Percentiles rank a stretch among this genome's conserved stretches.
phyloP scores from a whole-genome alignment of 1,140 invertebrate genomes.

The Centruroides sculpturatus region DNA sequence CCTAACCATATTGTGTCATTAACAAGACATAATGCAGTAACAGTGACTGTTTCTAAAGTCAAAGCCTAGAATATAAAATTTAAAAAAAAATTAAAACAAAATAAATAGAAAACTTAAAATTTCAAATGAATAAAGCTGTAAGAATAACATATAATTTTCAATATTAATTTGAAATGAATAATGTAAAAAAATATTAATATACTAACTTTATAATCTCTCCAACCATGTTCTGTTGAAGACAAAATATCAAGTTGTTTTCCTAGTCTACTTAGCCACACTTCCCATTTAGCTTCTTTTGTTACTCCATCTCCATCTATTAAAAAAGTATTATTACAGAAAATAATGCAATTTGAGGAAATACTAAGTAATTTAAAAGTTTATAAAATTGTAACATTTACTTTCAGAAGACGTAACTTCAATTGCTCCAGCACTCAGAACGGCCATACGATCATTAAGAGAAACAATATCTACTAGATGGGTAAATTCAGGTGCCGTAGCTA shows the following conservation, averaged over 20 bases:
- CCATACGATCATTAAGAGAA: constrained; percentile 27
- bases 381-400: too few relatives aligned
- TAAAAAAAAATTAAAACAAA: too few relatives aligned
- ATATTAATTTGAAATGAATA: not conserved
- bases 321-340: too few relatives aligned
- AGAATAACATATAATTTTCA: not conserved
- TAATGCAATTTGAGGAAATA: not conserved
- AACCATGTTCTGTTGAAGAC: constrained; percentile 34
- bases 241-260: constrained; percentile 52
- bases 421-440: constrained; percentile 17
- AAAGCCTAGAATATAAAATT: constrained; percentile 13
- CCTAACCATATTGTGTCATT: constrained; percentile 67
- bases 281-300: constrained; percentile 16
- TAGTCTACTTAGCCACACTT: constrained; percentile 54
- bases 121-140: not conserved
- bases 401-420: not conserved
- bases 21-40: constrained; percentile 39
- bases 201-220: constrained; percentile 33
- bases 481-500: constrained; percentile 83
- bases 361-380: too few relatives aligned
- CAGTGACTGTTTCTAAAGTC: constrained; percentile 17
- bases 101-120: not conserved
- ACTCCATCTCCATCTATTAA: not conserved
- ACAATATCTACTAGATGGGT: constrained; percentile 71
- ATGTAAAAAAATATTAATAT: not conserved